phyloP scores from a whole-genome alignment of 2,113 vertebrate species.

The Gymnarchus niloticus region DNA sequence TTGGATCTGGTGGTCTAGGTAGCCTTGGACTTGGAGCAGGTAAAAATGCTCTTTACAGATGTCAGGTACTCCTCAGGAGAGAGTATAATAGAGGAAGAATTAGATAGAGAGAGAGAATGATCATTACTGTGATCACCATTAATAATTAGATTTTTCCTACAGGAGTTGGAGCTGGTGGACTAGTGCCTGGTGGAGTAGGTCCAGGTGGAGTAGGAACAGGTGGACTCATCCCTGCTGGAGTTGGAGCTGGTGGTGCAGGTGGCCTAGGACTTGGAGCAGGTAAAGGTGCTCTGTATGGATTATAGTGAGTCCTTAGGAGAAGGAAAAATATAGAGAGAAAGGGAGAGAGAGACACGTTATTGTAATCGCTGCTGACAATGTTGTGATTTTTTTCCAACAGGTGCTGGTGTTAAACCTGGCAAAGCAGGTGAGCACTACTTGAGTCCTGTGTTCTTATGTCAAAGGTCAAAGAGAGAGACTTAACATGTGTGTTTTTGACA shows the following conservation, averaged over 20 bases:
- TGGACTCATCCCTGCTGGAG: conserved; percentile 18
- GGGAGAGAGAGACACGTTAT: not conserved
- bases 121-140: not conserved
- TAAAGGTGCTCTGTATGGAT: not conserved
- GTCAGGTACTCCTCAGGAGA: not conserved
- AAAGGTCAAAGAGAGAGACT: not conserved
- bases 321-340: not conserved
- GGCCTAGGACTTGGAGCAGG: not conserved
- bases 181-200: conserved; percentile 26
- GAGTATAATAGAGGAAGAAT: not conserved
- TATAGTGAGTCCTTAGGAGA: not conserved
- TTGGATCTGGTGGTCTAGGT: conserved; percentile 7
- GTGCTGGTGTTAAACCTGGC: not conserved
- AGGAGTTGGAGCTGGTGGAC: conserved; percentile 16
- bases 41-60: not conserved
- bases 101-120: not conserved
- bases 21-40: not conserved
- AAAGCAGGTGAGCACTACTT: conserved; percentile 1
- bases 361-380: not conserved
- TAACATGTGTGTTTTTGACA: not conserved
- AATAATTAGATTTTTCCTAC: conserved; percentile 48
- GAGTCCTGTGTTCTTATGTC: not conserved
- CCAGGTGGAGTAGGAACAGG: not conserved
- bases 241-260: conserved; percentile 10
- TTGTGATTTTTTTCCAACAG: not conserved